Evolutionary conservation across 1,140 invertebrate genomes (phyloP), one percentile per base, ranked within the genome.

Genomic region (Sipha flava): DNA sequence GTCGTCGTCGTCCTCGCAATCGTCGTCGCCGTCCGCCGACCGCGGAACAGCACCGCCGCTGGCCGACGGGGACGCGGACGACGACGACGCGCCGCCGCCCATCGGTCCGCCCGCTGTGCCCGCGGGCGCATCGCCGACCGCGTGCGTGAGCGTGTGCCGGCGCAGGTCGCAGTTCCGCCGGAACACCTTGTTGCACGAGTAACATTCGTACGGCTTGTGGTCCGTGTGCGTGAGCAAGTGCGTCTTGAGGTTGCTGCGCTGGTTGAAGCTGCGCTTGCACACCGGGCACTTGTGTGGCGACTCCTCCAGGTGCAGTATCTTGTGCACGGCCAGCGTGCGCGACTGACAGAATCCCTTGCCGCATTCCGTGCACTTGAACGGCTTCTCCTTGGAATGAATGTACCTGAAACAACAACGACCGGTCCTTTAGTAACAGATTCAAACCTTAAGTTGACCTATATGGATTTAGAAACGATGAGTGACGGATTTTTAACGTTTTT

Each of bases 271-370:
- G 64, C 94, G 88, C 79, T 91, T 92, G 86, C 94, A 96, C 0
- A 95, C 93, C 0, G 93, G 94, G 84, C 94, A 96, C 85, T 95
- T 95, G 87, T 96, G 94, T 1, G 94, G 94, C 0, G 93, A 95
- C 84, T 96, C 94, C 84, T 95, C 94, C 91, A 95, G 92, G 85
- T 96, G 94, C 6, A 95, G 88, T 83, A 96, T 95, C 85, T 94
- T 95, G 88, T 98, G 96, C 3, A 97, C 95, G 10, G 95, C 95
- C 81, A 98, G 86, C 1, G 96, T 98, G 47, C 96, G 88, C 21
- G 94, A 95, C 84, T 98, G 96, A 85, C 96, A 98, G 87, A 98
- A 98, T 16, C 95, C 96, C 87, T 98, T 98, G 68, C 95, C 95
- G 84, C 96, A 98, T 86, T 97, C 94, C 21, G 90, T 91, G 85